These are phyloP conservation scores for Cercocebus atys DNA, from an alignment of 2,113 vertebrate genomes.

Conservation along the genomic window DNA sequence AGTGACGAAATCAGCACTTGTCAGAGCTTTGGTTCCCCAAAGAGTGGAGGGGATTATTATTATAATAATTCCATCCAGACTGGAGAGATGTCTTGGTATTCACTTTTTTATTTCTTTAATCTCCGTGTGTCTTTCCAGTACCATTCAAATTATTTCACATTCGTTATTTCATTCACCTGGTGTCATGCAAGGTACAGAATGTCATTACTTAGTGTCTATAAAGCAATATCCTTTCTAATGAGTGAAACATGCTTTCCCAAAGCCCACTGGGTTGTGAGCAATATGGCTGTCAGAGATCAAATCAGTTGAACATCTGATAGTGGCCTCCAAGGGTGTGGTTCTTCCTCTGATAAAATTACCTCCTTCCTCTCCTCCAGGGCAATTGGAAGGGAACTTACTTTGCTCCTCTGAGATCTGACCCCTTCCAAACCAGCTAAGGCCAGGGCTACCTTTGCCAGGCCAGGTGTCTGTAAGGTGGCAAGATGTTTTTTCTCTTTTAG, in stretches of 20 bases:
- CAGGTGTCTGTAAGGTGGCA: not conserved
- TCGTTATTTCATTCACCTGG: not conserved
- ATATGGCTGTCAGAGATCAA: not conserved
- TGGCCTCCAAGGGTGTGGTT: not conserved
- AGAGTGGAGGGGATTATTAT: not conserved
- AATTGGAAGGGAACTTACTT: not conserved
- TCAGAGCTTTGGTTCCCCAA: not conserved
- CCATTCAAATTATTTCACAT: too few species aligned
- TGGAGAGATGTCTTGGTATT: not conserved
- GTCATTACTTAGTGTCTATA: not conserved
- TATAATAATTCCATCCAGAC: not conserved
- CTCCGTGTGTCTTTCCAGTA: not conserved
- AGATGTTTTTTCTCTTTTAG: not conserved
- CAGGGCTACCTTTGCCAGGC: not conserved
- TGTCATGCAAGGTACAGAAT: rapidly evolving
- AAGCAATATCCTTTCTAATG: not conserved
- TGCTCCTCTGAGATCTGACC: not conserved
- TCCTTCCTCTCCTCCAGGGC: not conserved
- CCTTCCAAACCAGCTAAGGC: not conserved
- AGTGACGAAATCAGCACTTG: not conserved
- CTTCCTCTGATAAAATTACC: not conserved
- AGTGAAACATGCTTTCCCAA: not conserved
- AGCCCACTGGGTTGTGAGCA: too few species aligned
- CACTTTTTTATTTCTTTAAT: not conserved
- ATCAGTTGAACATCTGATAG: not conserved